Base-by-base conservation (phyloP, 2,797 vertebrate genomes). In the Enteromius treurensis region DNA sequence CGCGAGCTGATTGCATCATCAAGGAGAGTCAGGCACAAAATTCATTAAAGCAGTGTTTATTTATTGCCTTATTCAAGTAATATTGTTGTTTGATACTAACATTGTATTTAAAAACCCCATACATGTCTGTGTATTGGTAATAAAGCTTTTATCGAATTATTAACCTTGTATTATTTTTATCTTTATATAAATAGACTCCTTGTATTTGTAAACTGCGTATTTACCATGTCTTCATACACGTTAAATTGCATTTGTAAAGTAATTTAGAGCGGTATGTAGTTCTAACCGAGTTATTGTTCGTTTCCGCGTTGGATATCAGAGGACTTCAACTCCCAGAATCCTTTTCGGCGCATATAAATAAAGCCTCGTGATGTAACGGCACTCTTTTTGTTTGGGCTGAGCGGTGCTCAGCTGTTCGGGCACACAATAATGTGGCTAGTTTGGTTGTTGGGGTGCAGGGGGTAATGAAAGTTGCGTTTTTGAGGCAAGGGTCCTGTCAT, bases 281-380 rank as follows among this genome's bases (percentile, higher is more conserved):
- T 32, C 0, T 51, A 51, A 49, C 32, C 4, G 3, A 21, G 9
- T 21, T 73, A 32, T 21, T 11, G 5, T 1, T 13, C 5, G 32
- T 77, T 83, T 77, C 60, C 73, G 74, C 49, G 23, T 19, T 4
- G 2, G 64, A n/a, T 2, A 0, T 1, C 3, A 17, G 3, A 55
- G 7, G 19, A 70, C 81, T 78, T 19, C 14, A 71, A 70, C 65
- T 78, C 65, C 75, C 81, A 70, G 13, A 37, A 14, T 62, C 19
- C 65, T 26, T 26, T 26, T 29, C 51, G 51, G 5, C 37, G 19
- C 2, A n/a, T 58, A 77, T 47, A 83, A 77, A 69, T 70, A 70
- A 62, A 83, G 5, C 75, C 75, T 70, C 75, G 81, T 26, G 75
- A 70, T 62, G 65, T 70, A 70, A 37, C 40, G 40, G 65, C 65